These are phyloP conservation scores for Idaea dimidiata DNA, from an alignment of 2,888 invertebrate species.

Conservation along the genomic window DNA sequence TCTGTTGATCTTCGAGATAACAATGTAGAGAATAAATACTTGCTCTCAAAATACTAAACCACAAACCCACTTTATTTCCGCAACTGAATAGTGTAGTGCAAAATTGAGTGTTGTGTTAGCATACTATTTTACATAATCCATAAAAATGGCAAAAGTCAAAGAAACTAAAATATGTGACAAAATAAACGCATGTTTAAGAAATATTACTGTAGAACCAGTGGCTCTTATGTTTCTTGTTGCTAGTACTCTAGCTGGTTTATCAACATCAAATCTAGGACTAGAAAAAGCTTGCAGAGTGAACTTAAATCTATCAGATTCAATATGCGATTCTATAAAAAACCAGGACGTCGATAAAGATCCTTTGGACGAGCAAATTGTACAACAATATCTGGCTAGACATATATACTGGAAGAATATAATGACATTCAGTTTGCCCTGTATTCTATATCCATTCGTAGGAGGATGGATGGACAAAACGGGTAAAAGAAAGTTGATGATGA, in stretches of 20 bases:
- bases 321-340: slow-evolving; percentile 85
- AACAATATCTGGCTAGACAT: slow-evolving; percentile 84
- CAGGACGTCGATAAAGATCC: slow-evolving; percentile 69
- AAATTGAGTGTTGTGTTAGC: neutral
- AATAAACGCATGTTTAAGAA: slow-evolving; percentile 17
- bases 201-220: slow-evolving; percentile 41
- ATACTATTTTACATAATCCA: neutral
- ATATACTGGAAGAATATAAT: slow-evolving; percentile 88
- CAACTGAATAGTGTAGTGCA: neutral
- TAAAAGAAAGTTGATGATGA: slow-evolving; percentile 84
- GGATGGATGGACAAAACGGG: slow-evolving; percentile 84
- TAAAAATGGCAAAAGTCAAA: neutral
- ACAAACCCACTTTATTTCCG: neutral
- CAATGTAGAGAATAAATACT: neutral
- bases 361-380: slow-evolving; percentile 77
- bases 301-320: slow-evolving; percentile 81
- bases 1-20: neutral
- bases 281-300: slow-evolving; percentile 90
- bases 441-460: slow-evolving; percentile 87
- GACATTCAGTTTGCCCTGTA: slow-evolving; percentile 86
- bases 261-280: slow-evolving; percentile 87
- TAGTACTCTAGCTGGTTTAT: slow-evolving; percentile 77
- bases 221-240: slow-evolving; percentile 35
- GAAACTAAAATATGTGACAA: slow-evolving; percentile 12
- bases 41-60: neutral